Percentiles rank a stretch among this genome's conserved stretches.
Conservation (phyloP, 1,140 invertebrate genomes). For the Orchestia grillus region DNA sequence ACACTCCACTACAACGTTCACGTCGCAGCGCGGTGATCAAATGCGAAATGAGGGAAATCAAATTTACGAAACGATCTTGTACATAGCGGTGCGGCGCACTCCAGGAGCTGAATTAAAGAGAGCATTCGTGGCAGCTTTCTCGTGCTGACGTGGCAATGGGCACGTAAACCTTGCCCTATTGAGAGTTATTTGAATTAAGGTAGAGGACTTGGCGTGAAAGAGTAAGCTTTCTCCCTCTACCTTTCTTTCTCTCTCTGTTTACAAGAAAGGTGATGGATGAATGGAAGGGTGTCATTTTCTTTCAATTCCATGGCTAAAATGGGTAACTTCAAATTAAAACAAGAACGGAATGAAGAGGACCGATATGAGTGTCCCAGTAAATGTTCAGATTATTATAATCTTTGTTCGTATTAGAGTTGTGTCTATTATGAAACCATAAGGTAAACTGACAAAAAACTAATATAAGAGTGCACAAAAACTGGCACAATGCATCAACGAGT, state of each 20-base stretch:
- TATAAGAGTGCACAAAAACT: too few species aligned
- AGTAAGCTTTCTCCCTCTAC: neutral
- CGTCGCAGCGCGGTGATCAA: neutral
- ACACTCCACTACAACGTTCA: neutral
- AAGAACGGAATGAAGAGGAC: too few species aligned
- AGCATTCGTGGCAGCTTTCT: neutral
- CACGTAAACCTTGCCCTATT: neutral
- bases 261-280: neutral
- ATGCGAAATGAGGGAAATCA: neutral
- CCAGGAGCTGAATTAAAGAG: neutral
- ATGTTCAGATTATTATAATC: too few species aligned
- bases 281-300: neutral
- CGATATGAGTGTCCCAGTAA: too few species aligned
- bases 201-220: neutral
- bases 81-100: neutral
- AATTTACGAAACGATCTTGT: neutral
- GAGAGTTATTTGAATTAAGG: slow-evolving; percentile 12
- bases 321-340: neutral
- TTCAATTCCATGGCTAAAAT: neutral
- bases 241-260: neutral
- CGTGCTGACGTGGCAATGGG: neutral
- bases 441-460: too few species aligned
- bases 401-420: too few species aligned
- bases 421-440: too few species aligned
- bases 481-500: too few species aligned